A percentile compares a stretch with the other conserved stretches of the same genome.
Evolutionary conservation across 2,888 invertebrate genomes (phyloP).

Genomic region (Agonopterix subpropinquella): DNA sequence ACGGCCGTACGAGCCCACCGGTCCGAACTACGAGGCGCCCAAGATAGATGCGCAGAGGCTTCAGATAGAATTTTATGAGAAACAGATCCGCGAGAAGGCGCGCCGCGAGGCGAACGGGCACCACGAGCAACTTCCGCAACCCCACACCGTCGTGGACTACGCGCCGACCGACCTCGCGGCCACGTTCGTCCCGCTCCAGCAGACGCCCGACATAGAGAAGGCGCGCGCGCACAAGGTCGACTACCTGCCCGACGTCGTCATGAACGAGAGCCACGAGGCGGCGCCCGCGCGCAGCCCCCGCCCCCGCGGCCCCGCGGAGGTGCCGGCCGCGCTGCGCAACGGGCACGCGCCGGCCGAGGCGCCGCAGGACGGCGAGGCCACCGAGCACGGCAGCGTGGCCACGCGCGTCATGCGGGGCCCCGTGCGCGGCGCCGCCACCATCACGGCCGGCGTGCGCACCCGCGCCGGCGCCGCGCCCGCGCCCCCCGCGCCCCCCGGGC

Average conservation of each 20-base stretch:
- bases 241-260: constrained; percentile 65
- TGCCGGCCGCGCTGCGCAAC: constrained; percentile 27
- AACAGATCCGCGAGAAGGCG: constrained; percentile 58
- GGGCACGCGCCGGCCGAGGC: constrained; percentile 18
- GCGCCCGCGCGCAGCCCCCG: constrained; percentile 20
- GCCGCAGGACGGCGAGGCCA: constrained; percentile 41
- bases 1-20: not conserved
- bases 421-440: constrained; percentile 82
- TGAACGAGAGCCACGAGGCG: constrained; percentile 43
- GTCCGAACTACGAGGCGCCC: constrained; percentile 19
- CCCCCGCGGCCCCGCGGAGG: constrained; percentile 22
- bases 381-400: constrained; percentile 79
- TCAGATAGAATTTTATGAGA: constrained; percentile 70
- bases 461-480: constrained; percentile 58
- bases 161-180: constrained; percentile 54
- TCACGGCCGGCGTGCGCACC: constrained; percentile 73
- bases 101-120: constrained; percentile 40
- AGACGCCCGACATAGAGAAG: constrained; percentile 69
- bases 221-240: constrained; percentile 64
- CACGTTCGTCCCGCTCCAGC: constrained; percentile 67
- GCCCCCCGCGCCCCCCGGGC: constrained; percentile 32
- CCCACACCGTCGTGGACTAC: constrained; percentile 67
- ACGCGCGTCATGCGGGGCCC: constrained; percentile 86
- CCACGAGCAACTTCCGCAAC: constrained; percentile 28
- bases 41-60: constrained; percentile 57